phyloP scores from a whole-genome alignment of 2,113 vertebrate genomes.

The Regulus satrapa region DNA sequence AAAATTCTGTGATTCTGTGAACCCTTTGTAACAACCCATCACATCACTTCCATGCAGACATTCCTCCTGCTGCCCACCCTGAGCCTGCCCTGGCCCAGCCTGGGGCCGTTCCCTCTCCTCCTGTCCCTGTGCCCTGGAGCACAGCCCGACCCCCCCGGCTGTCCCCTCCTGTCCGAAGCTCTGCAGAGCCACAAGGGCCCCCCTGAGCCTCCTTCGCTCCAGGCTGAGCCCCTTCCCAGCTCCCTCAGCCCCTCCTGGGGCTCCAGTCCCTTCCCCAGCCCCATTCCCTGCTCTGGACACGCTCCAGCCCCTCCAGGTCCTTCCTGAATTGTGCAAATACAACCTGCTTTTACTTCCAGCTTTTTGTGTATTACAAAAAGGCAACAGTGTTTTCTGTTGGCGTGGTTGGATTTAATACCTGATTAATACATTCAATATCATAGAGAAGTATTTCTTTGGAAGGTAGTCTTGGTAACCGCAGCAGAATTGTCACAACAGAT shows the following conservation, averaged over 20 bases:
- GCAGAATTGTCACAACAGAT: background rate
- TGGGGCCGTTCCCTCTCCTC: background rate
- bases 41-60: background rate
- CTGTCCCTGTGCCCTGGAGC: background rate
- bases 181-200: background rate
- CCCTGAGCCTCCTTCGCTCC: background rate
- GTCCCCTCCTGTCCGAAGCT: background rate
- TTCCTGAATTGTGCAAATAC: background rate
- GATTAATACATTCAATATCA: background rate
- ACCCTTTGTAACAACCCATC: no score
- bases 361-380: background rate
- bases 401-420: background rate
- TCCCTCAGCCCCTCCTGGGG: background rate
- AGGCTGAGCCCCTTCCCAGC: background rate
- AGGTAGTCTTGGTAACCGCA: background rate
- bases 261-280: background rate
- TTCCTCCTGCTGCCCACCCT: background rate
- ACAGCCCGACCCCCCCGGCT: background rate
- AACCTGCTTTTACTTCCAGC: fast-evolving
- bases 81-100: background rate
- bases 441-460: background rate
- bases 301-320: background rate
- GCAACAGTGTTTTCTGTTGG: background rate
- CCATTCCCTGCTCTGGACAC: background rate
- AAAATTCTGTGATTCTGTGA: background rate